Base-by-base conservation (phyloP, 1,140 invertebrate genomes). In the Macrobrachium rosenbergii region DNA sequence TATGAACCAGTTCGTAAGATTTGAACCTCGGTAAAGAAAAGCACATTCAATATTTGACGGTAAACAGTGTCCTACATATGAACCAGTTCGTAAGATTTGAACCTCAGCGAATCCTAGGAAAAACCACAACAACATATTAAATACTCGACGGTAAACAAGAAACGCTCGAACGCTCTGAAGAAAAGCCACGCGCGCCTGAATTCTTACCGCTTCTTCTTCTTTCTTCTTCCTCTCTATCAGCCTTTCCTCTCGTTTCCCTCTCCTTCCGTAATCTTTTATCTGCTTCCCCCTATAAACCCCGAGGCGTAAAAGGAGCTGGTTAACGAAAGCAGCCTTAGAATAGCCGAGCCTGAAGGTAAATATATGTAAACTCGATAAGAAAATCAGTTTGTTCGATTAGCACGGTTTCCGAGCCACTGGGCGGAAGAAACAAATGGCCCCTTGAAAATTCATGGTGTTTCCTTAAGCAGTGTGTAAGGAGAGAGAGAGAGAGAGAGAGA, bases 281-380 rank as follows among this genome's bases (percentile, higher is more conserved):
- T 28, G 14, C 28, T 2, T 37, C 16, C 72, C 28, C 16, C 28
- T 28, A 64, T n/a, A 2, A 21, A 37, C 28, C 28, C 28, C 28
- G 3, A 37, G 28, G 28, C 28, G 28, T 37, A 37, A 37, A 37
- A 37, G 28, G 28, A 37, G 28, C 28, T 37, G 28, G 28, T 37
- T 37, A 37, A 37, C 28, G 1, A 37, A 37, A 37, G 28, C 28
- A 37, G 28, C 28, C 28, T 37, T 37, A 37, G 37, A 73, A 73
- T 73, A 37, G 21, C 12, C n/a, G 16, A 14, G 69, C 69, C 69
- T 2, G 37, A 73, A 37, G 69, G 79, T 7, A 63, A 67, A 81
- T 67, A 63, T 81, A 81, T 81, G 79, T 81, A 81, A 81, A 81
- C 79, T 81, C 79, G 79, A 81, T 81, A 81, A 23, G 21, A 63